A percentile compares a stretch with the other conserved stretches of the same genome.
Conservation (phyloP, 1,140 invertebrate genomes). For the Mamestra configurata region DNA sequence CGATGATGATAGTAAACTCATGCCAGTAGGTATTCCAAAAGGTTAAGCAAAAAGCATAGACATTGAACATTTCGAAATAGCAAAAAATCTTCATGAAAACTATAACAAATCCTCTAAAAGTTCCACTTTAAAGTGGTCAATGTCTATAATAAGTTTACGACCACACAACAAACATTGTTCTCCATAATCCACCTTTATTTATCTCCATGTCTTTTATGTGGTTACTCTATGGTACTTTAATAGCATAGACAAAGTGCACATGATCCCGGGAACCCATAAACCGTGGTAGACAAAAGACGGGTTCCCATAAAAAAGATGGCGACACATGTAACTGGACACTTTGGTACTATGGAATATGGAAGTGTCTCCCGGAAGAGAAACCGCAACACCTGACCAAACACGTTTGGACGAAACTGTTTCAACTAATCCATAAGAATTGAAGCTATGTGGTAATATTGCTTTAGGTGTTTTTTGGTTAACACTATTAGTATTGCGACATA, state of each 20-base stretch:
- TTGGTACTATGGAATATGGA: not conserved
- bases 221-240: not conserved
- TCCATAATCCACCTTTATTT: not conserved
- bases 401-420: not conserved
- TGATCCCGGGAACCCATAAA: slow-evolving; percentile 23
- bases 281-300: slow-evolving; percentile 6
- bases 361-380: not conserved
- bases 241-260: not conserved
- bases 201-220: not conserved
- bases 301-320: slow-evolving; percentile 3
- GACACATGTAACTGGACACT: slow-evolving; percentile 21
- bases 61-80: too few relatives aligned
- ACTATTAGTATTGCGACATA: too few relatives aligned
- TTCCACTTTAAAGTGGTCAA: too few relatives aligned
- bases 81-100: too few relatives aligned
- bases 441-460: not conserved
- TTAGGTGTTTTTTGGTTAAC: not conserved
- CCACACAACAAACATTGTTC: not conserved
- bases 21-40: too few relatives aligned
- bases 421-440: not conserved
- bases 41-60: too few relatives aligned
- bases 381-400: slow-evolving; percentile 23
- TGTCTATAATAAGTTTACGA: not conserved
- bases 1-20: too few relatives aligned
- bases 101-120: too few relatives aligned